Base-by-base conservation (phyloP, 2,797 vertebrate species). In the Syngnathus acus region DNA sequence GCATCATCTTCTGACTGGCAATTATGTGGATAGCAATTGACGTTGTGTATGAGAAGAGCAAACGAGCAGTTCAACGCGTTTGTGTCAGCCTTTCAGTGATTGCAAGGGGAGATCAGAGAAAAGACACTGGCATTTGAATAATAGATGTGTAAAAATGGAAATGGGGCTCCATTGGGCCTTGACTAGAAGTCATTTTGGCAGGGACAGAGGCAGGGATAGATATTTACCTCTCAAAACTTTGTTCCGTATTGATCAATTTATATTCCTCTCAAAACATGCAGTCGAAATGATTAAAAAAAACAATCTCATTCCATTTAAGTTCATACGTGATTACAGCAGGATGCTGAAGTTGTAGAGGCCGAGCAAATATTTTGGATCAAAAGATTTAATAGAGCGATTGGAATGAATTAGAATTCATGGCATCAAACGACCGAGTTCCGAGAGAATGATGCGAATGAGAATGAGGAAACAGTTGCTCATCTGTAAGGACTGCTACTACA, bases 121-220 rank as follows among this genome's bases (percentile, higher is more conserved):
- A 70, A 75, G 62, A 69, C 57, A 40, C 43, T 64, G 60, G 60
- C 45, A 59, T 76, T 64, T 87, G 68, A 87, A 88, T 86, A 81
- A 87, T 82, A 63, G 67, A 86, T 84, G 69, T 66, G 57, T 74
- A 65, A 74, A 84, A 84, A 82, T 73, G 67, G 64, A 74, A 71
- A 70, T 67, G 55, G 61, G 65, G 65, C 68, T 73, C 68, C 65
- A 45, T 65, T 65, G 64, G 65, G 72, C 51, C 72, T 71, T 51
- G 45, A 55, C 51, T 72, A 65, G 64, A 47, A 67, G 64, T 62
- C 69, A 53, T 70, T 65, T 78, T 64, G 65, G 73, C 59, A 61
- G 38, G 62, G 62, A 63, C 62, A 65, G 48, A 54, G 23, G 53
- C 23, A 54, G 10, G 53, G 23, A 5, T 54, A 54, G 21, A 54